phyloP scores from a whole-genome alignment of 2,797 vertebrate genomes.

The Zenarchopterus dispar region DNA sequence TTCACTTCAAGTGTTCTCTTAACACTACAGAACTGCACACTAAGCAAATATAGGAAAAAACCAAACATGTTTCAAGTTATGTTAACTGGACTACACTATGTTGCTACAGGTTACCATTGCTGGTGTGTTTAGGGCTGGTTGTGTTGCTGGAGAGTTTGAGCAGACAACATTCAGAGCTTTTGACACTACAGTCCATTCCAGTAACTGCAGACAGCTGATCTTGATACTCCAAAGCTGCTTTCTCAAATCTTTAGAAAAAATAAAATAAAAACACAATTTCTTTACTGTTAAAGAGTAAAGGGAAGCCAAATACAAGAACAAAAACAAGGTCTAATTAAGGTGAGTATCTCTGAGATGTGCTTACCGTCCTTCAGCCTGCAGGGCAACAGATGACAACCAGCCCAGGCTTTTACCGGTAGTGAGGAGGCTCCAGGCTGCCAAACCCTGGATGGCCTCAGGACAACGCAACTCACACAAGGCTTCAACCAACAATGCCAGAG shows the following conservation, averaged over 20 bases:
- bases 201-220: constrained; percentile 94
- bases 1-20: too few species aligned
- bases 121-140: constrained; percentile 91
- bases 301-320: background rate
- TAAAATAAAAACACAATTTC: constrained; percentile 17
- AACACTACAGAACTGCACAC: too few species aligned
- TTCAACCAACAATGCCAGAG: constrained; percentile 93
- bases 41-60: background rate
- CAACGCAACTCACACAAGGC: constrained; percentile 95
- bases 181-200: constrained; percentile 92
- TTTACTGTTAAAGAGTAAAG: background rate
- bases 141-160: constrained; percentile 87
- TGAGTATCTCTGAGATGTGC: background rate
- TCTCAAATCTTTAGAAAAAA: constrained; percentile 89
- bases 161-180: constrained; percentile 87
- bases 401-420: constrained; percentile 87
- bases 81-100: too few species aligned
- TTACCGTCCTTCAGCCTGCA: constrained; percentile 96
- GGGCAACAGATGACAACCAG: constrained; percentile 93
- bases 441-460: constrained; percentile 96
- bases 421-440: constrained; percentile 91
- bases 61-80: background rate
- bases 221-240: constrained; percentile 93
- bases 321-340: too few species aligned
- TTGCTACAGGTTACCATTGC: constrained; percentile 83